Evolutionary conservation across 2,113 vertebrate genomes (phyloP), one percentile per base, ranked within the genome.

Genomic region (Solea senegalensis): DNA sequence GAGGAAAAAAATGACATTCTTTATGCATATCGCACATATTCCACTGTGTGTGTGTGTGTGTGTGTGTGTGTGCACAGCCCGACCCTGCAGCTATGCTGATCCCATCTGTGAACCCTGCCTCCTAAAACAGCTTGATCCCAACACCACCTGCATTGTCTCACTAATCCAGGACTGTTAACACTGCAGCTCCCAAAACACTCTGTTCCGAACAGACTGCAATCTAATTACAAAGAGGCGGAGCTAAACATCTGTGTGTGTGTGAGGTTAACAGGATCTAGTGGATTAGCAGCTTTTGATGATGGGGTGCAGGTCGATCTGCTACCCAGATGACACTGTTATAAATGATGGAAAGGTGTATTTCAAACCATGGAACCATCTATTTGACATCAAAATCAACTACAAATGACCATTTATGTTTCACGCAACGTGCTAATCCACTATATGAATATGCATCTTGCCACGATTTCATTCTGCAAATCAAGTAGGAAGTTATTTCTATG

Each of bases 81-180:
- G 21, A 70, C 84, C 86, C 62, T 62, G 40, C 69, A 81, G 84
- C 81, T 72, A 74, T 83, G 77, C 59, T 68, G 76, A 77, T 77
- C 85, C 81, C 82, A 90, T 89, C 81, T 90, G 86, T 81, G 89
- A 85, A 70, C 79, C 52, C 74, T 71, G 66, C 76, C 76, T 86
- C 81, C 34, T 6, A 40, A 76, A 82, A 77, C 87, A 84, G 86
- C 80, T 78, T 88, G 80, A 86, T 81, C 76, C 71, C 80, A 70
- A 60, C 72, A 69, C 59, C 81, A 26, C 59, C 70, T 71, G 82
- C 79, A 86, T 86, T 88, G 88, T 89, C 76, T 76, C 72, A 62
- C 72, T 92, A 89, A 91, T 91, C 89, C 86, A 65, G 51, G 27
- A 76, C 77, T 76, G 81, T 89, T 86, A 89, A 82, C 85, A 69